These are phyloP conservation scores for Taenaris catops DNA, from an alignment of 2,888 invertebrate species.

Conservation along the genomic window DNA sequence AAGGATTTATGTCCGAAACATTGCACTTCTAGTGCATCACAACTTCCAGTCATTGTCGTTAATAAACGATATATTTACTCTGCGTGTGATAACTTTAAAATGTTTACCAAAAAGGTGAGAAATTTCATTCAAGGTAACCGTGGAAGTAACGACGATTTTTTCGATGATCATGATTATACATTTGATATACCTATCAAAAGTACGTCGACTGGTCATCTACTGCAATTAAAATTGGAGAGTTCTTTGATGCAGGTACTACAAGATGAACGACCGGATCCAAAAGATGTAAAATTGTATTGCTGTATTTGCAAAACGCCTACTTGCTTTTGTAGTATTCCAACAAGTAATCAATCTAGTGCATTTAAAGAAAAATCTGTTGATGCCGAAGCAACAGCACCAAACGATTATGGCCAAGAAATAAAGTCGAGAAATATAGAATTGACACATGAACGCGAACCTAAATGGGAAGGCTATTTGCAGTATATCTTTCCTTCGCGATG, in stretches of 20 bases:
- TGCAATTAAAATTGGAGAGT: constrained; percentile 50
- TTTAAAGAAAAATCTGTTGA: constrained; percentile 15
- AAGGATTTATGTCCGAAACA: constrained; percentile 49
- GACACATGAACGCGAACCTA: constrained; percentile 50
- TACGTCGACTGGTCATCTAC: constrained; percentile 37
- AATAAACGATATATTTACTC: constrained; percentile 60
- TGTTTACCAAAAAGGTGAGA: constrained; percentile 48
- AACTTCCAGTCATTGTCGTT: constrained; percentile 54
- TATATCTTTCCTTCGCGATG: constrained; percentile 44
- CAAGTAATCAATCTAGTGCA: constrained; percentile 1
- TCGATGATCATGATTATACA: constrained; percentile 44
- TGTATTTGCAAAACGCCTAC: constrained; percentile 43
- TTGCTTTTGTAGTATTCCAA: constrained; percentile 37
- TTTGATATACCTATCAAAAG: constrained; percentile 44
- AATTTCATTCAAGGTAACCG: constrained; percentile 41
- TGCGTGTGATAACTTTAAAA: constrained; percentile 56
- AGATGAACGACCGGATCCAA: constrained; percentile 46
- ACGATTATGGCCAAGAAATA: constrained; percentile 34
- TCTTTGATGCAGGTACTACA: constrained; percentile 58
- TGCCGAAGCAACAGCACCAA: neutral
- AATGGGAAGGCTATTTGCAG: constrained; percentile 50
- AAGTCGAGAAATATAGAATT: constrained; percentile 36
- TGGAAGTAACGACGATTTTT: constrained; percentile 41
- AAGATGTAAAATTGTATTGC: constrained; percentile 37
- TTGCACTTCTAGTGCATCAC: constrained; percentile 48